phyloP scores from a whole-genome alignment of 2,888 invertebrate species.

The Cosmopolites sordidus region DNA sequence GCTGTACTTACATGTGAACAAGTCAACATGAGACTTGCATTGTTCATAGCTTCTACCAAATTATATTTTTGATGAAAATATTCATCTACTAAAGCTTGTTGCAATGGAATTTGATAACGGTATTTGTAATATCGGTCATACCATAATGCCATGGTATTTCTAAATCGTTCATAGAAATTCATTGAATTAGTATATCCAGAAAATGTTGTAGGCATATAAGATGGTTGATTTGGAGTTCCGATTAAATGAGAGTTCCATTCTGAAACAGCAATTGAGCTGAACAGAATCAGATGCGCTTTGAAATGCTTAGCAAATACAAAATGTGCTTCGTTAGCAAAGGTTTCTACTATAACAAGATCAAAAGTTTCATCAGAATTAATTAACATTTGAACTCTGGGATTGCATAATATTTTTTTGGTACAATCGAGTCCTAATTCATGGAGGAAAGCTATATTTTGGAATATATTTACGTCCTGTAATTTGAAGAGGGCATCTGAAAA shows the following conservation, averaged over 20 bases:
- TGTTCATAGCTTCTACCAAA: conserved; percentile 34
- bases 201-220: conserved; percentile 50
- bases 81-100: conserved; percentile 35
- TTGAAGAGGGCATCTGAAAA: background rate
- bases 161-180: conserved; percentile 52
- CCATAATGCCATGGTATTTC: conserved; percentile 48
- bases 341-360: conserved; percentile 45
- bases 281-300: conserved; percentile 37
- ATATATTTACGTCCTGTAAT: conserved; percentile 6
- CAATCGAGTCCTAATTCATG: conserved; percentile 1
- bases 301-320: conserved; percentile 42
- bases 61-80: conserved; percentile 38
- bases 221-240: conserved; percentile 49
- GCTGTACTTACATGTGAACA: conserved; percentile 52
- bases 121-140: conserved; percentile 35
- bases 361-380: conserved; percentile 41
- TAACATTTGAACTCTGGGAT: conserved; percentile 42
- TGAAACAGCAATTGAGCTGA: conserved; percentile 47
- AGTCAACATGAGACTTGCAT: conserved; percentile 36
- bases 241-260: conserved; percentile 49
- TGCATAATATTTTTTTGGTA: conserved; percentile 39
- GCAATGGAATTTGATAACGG: conserved; percentile 29
- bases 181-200: conserved; percentile 47
- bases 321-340: conserved; percentile 50
- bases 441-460: conserved; percentile 2